These are phyloP conservation scores for Drosophila nigricruria DNA, from an alignment of 2,888 invertebrate species.

Conservation along the genomic window DNA sequence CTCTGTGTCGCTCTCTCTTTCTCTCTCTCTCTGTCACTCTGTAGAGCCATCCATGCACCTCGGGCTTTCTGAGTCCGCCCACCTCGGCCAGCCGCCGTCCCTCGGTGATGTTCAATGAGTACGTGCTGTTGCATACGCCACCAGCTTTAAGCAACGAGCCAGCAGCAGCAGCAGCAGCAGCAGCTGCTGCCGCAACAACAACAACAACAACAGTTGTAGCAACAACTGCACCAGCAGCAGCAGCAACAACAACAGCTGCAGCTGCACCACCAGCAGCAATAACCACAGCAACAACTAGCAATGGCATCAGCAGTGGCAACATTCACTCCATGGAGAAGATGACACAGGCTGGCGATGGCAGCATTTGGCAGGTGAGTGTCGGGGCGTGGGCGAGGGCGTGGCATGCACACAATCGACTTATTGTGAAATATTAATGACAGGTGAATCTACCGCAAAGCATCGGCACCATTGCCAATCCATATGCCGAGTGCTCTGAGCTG, in stretches of 20 bases:
- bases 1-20: neutral
- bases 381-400: neutral
- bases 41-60: constrained; percentile 88
- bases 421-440: constrained; percentile 48
- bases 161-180: constrained; percentile 12
- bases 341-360: constrained; percentile 93
- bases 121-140: constrained; percentile 90
- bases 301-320: constrained; percentile 39
- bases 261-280: neutral
- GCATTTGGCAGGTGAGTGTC: constrained; percentile 88
- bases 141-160: constrained; percentile 83
- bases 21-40: neutral
- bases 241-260: constrained; percentile 9
- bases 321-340: constrained; percentile 94
- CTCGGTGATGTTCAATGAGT: constrained; percentile 95
- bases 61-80: constrained; percentile 91
- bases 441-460: constrained; percentile 86
- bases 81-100: constrained; percentile 89
- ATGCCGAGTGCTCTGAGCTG: constrained; percentile 87
- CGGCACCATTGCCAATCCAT: constrained; percentile 84
- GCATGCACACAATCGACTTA: neutral
- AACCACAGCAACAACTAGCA: constrained; percentile 13
- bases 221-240: constrained; percentile 23
- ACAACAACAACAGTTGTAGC: constrained; percentile 25
- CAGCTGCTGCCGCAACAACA: constrained; percentile 15